Evolutionary conservation across 2,888 invertebrate genomes (phyloP).

Genomic region (Drosophila macrospina): DNA sequence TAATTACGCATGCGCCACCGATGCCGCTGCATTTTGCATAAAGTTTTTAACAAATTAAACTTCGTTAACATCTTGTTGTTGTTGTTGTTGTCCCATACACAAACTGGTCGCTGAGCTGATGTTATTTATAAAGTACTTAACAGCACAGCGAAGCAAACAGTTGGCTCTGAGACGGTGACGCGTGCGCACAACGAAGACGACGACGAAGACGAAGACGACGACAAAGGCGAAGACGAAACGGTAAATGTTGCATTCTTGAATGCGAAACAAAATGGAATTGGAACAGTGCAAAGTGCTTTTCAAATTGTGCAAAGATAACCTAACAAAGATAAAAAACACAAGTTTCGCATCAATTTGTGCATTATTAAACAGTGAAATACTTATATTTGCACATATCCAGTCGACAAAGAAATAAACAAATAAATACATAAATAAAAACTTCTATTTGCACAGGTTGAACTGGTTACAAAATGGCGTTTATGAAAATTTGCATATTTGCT

Average conservation of each 20-base stretch:
- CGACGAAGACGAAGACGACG: slow-evolving; percentile 25
- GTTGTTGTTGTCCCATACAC: slow-evolving; percentile 8
- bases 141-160: slow-evolving; percentile 39
- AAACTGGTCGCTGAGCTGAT: slow-evolving; percentile 48
- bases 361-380: background rate
- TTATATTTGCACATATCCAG: slow-evolving; percentile 2
- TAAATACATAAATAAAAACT: slow-evolving; percentile 13
- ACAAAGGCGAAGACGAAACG: slow-evolving; percentile 34
- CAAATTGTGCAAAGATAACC: slow-evolving; percentile 12
- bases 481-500: slow-evolving; percentile 81
- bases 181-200: slow-evolving; percentile 58
- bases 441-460: slow-evolving; percentile 59
- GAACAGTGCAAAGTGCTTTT: slow-evolving; percentile 38
- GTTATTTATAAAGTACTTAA: slow-evolving; percentile 48
- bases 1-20: slow-evolving; percentile 62
- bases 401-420: slow-evolving; percentile 3
- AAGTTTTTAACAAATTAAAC: slow-evolving; percentile 41
- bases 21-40: slow-evolving; percentile 64
- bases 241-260: slow-evolving; percentile 44
- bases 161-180: slow-evolving; percentile 63
- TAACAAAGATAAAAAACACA: background rate
- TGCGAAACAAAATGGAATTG: slow-evolving; percentile 36
- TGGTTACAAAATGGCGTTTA: slow-evolving; percentile 74
- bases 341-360: background rate
- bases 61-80: slow-evolving; percentile 10